Conservation (phyloP, 2,888 invertebrate species). For the Petrolisthes cinctipes region DNA sequence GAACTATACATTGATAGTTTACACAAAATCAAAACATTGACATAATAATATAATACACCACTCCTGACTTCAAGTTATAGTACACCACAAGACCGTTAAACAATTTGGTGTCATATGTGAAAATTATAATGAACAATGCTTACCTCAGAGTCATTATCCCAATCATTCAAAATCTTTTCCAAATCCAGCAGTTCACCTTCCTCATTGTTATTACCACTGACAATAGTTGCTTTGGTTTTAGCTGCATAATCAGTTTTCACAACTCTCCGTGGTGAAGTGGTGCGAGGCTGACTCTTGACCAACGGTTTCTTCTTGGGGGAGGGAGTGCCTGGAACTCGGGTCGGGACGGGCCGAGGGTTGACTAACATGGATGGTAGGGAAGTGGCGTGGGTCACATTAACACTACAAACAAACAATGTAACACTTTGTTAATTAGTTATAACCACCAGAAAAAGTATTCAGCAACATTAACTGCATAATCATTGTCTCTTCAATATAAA, state of each 20-base stretch:
- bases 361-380: conserved; percentile 39
- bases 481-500: too few relatives aligned
- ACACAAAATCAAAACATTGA: too few relatives aligned
- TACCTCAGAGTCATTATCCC: conserved; percentile 15
- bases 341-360: conserved; percentile 40
- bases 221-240: neutral
- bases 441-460: too few relatives aligned
- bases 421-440: too few relatives aligned
- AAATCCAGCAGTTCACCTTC: conserved; percentile 29
- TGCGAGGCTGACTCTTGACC: neutral
- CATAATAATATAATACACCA: too few relatives aligned
- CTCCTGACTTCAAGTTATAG: too few relatives aligned
- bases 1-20: too few relatives aligned
- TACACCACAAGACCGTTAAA: too few relatives aligned
- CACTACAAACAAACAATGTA: too few relatives aligned
- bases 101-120: too few relatives aligned
- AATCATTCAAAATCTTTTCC: conserved; percentile 31
- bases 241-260: neutral
- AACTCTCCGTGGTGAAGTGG: conserved; percentile 32
- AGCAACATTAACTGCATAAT: too few relatives aligned
- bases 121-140: neutral
- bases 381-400: neutral
- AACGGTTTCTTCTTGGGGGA: conserved; percentile 30
- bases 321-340: conserved; percentile 38
- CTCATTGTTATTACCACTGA: neutral